Base-by-base conservation (phyloP, 2,797 vertebrate species). In the Tragopan temminckii region DNA sequence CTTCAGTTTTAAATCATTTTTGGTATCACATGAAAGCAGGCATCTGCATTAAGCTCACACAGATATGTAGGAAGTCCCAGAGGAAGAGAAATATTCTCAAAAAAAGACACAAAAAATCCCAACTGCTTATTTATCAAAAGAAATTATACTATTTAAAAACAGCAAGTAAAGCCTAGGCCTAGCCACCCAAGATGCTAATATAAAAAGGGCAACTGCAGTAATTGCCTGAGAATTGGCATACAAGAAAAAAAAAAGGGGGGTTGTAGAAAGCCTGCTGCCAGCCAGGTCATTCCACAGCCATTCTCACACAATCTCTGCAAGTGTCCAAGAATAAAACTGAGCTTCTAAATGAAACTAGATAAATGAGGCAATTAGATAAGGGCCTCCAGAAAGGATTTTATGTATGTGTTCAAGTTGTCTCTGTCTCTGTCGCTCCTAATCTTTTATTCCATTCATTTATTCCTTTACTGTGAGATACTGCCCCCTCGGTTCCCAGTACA, bases 341-440 rank as follows among this genome's bases (percentile, higher is more conserved):
- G 95, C 93, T 93, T 96, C 92, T 96, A 96, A 96, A 95, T 97
- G 94, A 94, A 96, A 94, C 91, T 90, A 94, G 94, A 95, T 95
- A 89, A 94, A 93, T 94, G 93, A 91, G 89, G 94, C 93, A 96
- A 95, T 91, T 91, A 92, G 85, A 96, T 96, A 96, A 96, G 85
- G 94, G 80, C 89, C 90, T 92, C 93, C 89, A 96, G 79, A 94
- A 95, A 74, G 88, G 72, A 88, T 94, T 95, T 95, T 92, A 91
- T 95, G 76, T 85, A 85, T 96, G 91, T 84, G 94, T 83, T 93
- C 88, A 75, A 90, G 74, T 95, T 96, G 94, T 91, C 89, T 78
- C 84, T 95, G 85, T 82, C 91, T 88, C 80, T 82, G 29, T 74
- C 59, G 85, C 85, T 36, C 88, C 94, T 96, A 74, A 84, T 93